Base-by-base conservation (phyloP, 2,113 vertebrate genomes). In the Sceloporus undulatus region DNA sequence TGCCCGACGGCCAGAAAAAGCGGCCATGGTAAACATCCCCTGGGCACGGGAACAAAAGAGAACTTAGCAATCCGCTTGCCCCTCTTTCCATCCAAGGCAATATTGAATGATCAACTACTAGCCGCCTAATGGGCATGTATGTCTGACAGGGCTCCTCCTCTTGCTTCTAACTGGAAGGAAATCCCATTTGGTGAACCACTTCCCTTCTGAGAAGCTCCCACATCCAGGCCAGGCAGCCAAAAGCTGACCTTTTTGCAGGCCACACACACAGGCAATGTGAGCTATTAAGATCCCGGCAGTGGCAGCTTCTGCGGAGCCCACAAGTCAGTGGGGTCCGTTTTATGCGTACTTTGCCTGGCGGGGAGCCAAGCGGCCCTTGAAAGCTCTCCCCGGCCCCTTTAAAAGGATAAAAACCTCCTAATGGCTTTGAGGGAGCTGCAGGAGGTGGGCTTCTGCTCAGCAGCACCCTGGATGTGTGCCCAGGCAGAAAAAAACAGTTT, bases 131-230 rank as follows among this genome's bases (percentile, higher is more conserved):
- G 54, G 66, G 13, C 83, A 6, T 48, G 18, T 38, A 56, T 11
- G 9, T 59, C 29, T 23, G 70, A 42, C 52, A 48, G 56, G 38
- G 21, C 70, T 14, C 25, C 68, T 71, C 68, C 27, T 27, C 27
- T 21, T 91, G 66, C 65, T 80, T 82, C 90, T 77, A 89, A 94
- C 94, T 94, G 59, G 62, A 94, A 95, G 95, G 91, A 96, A 96
- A 96, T 95, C 93, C 94, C 94, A 96, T 95, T 96, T 95, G 92
- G 91, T 91, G 95, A 95, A 92, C 92, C 93, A 95, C 96, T 96
- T 95, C 94, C 42, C 89, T 82, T 16, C 89, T 91, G 73, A 84
- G 82, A 80, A 10, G 48, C 80, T 38, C 66, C 59, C 70, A 16
- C 25, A 48, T 86, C 90, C 73, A 78, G 56, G 52, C 34, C 79